Percentiles rank a stretch among this genome's conserved stretches.
Evolutionary conservation across 2,797 vertebrate species (phyloP).

Genomic region (Clarias laeviceps): DNA sequence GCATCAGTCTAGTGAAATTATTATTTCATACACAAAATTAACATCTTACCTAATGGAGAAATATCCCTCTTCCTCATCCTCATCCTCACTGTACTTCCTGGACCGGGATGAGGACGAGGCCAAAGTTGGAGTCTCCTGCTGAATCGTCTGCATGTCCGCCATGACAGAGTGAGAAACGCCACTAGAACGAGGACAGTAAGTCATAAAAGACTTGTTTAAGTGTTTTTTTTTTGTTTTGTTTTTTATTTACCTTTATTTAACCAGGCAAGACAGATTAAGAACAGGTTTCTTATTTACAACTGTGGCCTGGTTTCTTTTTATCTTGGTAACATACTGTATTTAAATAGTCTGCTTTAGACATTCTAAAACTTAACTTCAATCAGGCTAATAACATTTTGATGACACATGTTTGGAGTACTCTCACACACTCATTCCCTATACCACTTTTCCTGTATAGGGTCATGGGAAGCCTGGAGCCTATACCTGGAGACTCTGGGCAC

Average conservation of each 20-base stretch:
- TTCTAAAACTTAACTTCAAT: not conserved
- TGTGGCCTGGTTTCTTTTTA: no score
- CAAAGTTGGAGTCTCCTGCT: slow-evolving; percentile 83
- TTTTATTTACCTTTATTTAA: no score
- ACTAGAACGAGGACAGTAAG: slow-evolving; percentile 63
- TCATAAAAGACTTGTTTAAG: not conserved
- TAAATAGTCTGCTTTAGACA: not conserved
- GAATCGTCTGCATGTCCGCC: slow-evolving; percentile 92
- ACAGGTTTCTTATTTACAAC: no score
- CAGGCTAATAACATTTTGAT: not conserved
- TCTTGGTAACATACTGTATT: not conserved
- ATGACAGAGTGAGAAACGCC: slow-evolving; percentile 91
- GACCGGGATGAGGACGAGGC: slow-evolving; percentile 70
- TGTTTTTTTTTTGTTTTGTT: no score
- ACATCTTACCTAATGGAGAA: slow-evolving; percentile 75
- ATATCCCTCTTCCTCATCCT: slow-evolving; percentile 78
- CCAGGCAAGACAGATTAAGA: no score
- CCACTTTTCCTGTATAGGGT: no score
- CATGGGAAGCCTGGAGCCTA: no score
- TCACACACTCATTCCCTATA: no score
- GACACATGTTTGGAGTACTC: not conserved
- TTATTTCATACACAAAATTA: not conserved
- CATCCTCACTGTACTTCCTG: slow-evolving; percentile 72
- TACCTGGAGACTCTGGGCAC: no score
- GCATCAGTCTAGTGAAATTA: not conserved